Base-by-base conservation (phyloP, 2,797 vertebrate species). In the Chanos chanos region DNA sequence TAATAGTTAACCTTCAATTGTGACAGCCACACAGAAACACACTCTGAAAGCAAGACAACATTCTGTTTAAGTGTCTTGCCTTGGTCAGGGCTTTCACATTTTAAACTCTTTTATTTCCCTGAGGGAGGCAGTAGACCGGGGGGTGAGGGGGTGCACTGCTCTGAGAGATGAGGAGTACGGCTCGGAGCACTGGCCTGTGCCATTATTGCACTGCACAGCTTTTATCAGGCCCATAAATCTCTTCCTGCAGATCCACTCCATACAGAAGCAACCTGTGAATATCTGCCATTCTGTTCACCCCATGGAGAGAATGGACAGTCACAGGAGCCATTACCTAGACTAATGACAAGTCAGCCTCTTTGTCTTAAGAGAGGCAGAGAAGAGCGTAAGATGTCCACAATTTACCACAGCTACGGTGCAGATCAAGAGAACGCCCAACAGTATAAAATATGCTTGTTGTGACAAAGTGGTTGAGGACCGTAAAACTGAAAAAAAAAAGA, bases 211-310 rank as follows among this genome's bases (percentile, higher is more conserved):
- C 82, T 82, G 76, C 78, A 81, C 76, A 79, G 78, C 71, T 82
- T 83, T 85, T 83, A 86, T 84, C 75, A 80, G 81, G 74, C 78
- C 81, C 67, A 82, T 86, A 86, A 83, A 87, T 83, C 83, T 81
- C 63, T 55, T 67, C 74, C 59, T 72, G 77, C 77, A 76, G 79
- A 80, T 77, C 75, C 72, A 25, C 57, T 1, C 48, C 25, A 72
- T 83, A 85, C 84, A 85, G 81, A 84, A 82, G 70, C 77, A 81
- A 79, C 77, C 79, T 72, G 77, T 52, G 60, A 74, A 74, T 66
- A 68, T 73, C 74, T 70, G 73, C 77, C 71, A 25, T 47, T 51
- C 7, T 7, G 1, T 58, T 43, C 48, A 58, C 68, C 66, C 33
- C 59, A 45, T 36, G 64, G 66, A 67, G 61, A 68, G 36, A 65